Conservation (phyloP, 2,113 vertebrate species). For the Mixornis gularis region DNA sequence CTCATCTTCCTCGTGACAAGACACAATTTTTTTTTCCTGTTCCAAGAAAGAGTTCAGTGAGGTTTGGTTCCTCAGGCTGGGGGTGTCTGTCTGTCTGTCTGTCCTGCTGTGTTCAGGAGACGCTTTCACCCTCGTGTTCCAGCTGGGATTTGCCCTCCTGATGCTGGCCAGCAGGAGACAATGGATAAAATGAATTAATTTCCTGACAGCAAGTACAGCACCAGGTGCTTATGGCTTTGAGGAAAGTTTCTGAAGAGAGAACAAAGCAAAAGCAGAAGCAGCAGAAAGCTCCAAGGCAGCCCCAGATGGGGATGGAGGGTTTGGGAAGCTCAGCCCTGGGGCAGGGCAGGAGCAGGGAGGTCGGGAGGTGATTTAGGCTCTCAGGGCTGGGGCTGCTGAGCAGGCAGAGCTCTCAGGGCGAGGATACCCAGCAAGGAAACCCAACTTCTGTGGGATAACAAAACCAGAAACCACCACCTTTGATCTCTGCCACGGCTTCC, state of each 20-base stretch:
- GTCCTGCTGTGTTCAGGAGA: background rate
- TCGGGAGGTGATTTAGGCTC: background rate
- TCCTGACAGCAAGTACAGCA: background rate
- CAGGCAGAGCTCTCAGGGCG: background rate
- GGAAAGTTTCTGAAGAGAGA: background rate
- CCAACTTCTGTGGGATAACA: background rate
- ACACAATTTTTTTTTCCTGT: rapidly evolving
- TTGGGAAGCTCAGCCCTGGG: background rate
- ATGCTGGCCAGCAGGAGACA: background rate
- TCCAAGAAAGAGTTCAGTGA: background rate
- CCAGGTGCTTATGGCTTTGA: background rate
- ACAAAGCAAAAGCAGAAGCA: background rate
- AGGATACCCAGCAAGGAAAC: background rate
- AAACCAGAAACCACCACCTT: background rate
- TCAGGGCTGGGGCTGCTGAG: background rate
- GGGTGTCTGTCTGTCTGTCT: background rate
- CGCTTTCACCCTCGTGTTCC: rapidly evolving
- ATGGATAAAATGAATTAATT: background rate
- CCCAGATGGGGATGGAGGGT: rapidly evolving
- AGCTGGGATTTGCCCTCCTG: background rate
- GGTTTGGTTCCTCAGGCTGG: background rate
- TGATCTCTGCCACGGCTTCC: background rate
- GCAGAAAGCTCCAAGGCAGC: background rate
- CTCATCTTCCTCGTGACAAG: rapidly evolving
- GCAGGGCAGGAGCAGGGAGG: background rate